Percentiles rank a stretch among this genome's conserved stretches.
These are phyloP conservation scores for Labeo rohita DNA, from an alignment of 2,113 vertebrate genomes.

Conservation along the genomic window DNA sequence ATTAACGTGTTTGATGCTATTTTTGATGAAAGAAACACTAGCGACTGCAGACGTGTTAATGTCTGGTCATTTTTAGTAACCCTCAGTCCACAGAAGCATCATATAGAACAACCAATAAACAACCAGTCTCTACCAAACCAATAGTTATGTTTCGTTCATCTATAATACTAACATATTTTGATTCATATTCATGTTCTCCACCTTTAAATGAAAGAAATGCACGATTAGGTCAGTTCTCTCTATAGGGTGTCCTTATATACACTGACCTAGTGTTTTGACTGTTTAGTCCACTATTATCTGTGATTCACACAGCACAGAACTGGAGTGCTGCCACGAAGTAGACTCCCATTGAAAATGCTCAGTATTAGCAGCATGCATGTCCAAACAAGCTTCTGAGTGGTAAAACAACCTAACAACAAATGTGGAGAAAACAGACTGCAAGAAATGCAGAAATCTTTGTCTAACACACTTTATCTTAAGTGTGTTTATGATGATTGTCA, in stretches of 20 bases:
- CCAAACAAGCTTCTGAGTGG: neutral
- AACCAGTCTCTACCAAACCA: neutral
- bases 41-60: neutral
- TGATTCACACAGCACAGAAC: neutral
- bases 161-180: neutral
- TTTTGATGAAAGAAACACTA: neutral
- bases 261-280: neutral
- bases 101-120: neutral
- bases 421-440: neutral
- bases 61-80: neutral
- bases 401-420: neutral
- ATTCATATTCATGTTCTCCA: neutral
- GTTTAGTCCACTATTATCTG: conserved; percentile 16
- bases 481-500: neutral
- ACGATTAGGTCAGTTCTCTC: neutral
- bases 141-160: neutral
- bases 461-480: neutral
- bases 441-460: neutral
- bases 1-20: neutral
- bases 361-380: neutral
- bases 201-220: too few species aligned
- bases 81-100: neutral
- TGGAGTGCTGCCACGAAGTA: neutral
- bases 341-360: neutral
- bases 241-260: neutral